Base-by-base conservation (phyloP, 2,888 invertebrate species). In the Watsonalla cultraria region DNA sequence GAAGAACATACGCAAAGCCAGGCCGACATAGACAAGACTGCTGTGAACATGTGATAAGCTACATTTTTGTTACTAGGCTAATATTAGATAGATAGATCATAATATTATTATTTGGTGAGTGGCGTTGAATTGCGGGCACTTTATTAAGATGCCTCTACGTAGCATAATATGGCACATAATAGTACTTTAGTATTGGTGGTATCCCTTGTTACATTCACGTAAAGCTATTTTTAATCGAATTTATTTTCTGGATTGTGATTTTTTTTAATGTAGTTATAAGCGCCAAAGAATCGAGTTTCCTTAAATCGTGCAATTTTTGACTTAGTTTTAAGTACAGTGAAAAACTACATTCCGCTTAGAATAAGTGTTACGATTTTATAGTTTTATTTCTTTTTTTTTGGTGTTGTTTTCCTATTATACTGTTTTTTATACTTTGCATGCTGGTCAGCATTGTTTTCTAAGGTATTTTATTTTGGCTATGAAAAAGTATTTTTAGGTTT, bases 1-100 rank as follows among this genome's bases (percentile, higher is more conserved):
- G 82, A 92, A 92, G 65, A 95, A 94, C 76, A 97, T 97, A 78
- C 94, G 94, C 69, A 95, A 94, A 70, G 94, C 94, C 61, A 91
- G 94, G 74, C 67, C 91, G 62, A 84, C 84, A 59, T 89, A 86
- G 72, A 59, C 62, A 74, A 81, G 81, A 81, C 82, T 84, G 84
- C 79, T 80, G 78, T 78, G 78, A 82, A 76, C 58, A 79, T 86
- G 86, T 86, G 84, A 86, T 84, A 78, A 78, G 69, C 72, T 81
- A 78, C 74, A 70, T 75, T 66, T 71, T 74, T 74, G 35, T 74
- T 72, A 64, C 67, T 72, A 68, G 62, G 68, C 24, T 45, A n/a
- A 64, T 52, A 45, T 46, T 61, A 53, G 24, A 68, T 76, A 76
- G 66, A 68, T 72, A 72, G 66, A 54, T 65, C 46, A 62, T 66